A percentile compares a stretch with the other conserved stretches of the same genome.
phyloP scores from a whole-genome alignment of 2,888 invertebrate species.

The Apomyelois bistriatella region DNA sequence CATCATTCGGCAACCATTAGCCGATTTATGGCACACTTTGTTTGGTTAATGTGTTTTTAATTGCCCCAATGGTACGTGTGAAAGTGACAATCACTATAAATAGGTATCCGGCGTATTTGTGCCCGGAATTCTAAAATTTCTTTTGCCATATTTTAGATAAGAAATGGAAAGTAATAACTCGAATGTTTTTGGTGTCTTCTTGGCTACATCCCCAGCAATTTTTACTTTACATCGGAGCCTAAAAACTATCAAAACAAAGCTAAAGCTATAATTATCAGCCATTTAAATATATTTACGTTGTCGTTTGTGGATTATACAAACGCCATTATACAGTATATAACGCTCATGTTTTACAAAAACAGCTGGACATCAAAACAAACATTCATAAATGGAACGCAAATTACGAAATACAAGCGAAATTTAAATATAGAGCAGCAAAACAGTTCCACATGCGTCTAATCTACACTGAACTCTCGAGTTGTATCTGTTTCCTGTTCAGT shows the following conservation, averaged over 20 bases:
- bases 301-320: background rate
- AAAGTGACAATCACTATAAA: conserved; percentile 17
- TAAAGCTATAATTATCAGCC: too few relatives aligned
- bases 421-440: conserved; percentile 42
- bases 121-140: background rate
- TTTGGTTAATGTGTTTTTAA: conserved; percentile 17
- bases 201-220: too few relatives aligned
- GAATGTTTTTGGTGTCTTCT: too few relatives aligned
- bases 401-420: conserved; percentile 31
- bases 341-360: background rate
- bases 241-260: too few relatives aligned
- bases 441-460: conserved; percentile 23
- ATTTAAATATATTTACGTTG: too few relatives aligned
- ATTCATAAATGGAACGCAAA: conserved; percentile 31
- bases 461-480: background rate
- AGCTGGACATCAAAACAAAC: conserved; percentile 3
- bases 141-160: conserved; percentile 15
- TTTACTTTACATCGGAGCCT: too few relatives aligned
- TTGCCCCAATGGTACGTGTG: conserved; percentile 16
- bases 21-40: background rate
- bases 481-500: background rate
- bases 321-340: background rate
- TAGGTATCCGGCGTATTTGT: conserved; percentile 1
- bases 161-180: conserved; percentile 16
- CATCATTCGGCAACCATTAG: background rate